Conservation (phyloP, 2,113 vertebrate species). For the Carollia perspicillata region DNA sequence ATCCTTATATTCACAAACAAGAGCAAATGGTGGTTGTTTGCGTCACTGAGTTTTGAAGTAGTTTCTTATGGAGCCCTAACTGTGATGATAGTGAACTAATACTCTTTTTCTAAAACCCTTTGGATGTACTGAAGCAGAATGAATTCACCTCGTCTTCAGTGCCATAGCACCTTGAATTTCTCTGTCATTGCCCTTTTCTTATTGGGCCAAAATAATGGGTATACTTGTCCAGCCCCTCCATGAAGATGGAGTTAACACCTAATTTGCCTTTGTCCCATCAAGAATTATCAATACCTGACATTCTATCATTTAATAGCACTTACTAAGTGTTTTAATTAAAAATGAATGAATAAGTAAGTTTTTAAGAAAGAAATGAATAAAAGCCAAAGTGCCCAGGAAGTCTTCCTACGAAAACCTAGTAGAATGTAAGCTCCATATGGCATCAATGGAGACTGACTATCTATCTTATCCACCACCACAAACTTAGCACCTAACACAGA, state of each 20-base stretch:
- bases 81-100: neutral
- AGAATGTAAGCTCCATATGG: neutral
- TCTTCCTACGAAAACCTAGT: neutral
- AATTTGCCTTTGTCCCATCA: neutral
- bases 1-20: neutral
- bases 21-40: neutral
- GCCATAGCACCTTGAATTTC: neutral
- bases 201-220: neutral
- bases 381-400: neutral
- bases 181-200: neutral
- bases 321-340: neutral
- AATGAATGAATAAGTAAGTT: neutral
- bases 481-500: neutral
- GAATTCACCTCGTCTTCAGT: neutral
- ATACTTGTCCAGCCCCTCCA: neutral
- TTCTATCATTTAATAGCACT: neutral
- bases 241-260: neutral
- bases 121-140: neutral
- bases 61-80: neutral
- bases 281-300: neutral
- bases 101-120: neutral
- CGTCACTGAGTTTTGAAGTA: neutral
- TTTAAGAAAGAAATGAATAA: neutral
- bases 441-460: neutral
- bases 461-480: neutral